A percentile compares a stretch with the other conserved stretches of the same genome.
Conservation (phyloP, 2,113 vertebrate genomes). For the Myotis lucifugus region DNA sequence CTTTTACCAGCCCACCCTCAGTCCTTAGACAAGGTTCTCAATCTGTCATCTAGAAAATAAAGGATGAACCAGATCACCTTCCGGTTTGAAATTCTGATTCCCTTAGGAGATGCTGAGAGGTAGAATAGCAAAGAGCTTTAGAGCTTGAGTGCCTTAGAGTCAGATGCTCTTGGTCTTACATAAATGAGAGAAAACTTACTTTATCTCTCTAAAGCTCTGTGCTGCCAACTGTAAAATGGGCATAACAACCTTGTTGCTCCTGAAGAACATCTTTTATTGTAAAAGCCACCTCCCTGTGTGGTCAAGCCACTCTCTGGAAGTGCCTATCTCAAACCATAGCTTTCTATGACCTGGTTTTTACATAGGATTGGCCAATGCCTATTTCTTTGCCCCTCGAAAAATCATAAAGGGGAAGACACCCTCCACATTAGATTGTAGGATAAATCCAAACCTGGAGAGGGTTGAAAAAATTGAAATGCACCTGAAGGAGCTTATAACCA, state of each 20-base stretch:
- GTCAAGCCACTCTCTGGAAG: background rate
- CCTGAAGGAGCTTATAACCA: background rate
- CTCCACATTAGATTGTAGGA: background rate
- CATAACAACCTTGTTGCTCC: background rate
- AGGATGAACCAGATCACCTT: background rate
- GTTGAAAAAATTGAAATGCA: background rate
- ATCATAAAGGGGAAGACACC: background rate
- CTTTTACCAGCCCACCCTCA: background rate
- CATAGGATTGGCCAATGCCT: background rate
- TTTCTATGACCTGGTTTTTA: background rate
- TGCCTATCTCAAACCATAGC: background rate
- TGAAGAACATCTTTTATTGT: background rate
- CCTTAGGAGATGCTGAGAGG: background rate
- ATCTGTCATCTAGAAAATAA: background rate
- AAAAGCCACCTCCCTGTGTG: background rate
- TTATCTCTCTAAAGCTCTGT: background rate
- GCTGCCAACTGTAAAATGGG: background rate
- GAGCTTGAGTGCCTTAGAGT: background rate
- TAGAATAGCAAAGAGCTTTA: background rate
- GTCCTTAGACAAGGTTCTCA: background rate
- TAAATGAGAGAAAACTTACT: background rate
- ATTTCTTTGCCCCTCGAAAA: background rate
- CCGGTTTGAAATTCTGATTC: background rate
- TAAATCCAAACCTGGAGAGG: background rate
- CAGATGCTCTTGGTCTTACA: background rate